Evolutionary conservation across 2,888 invertebrate species (phyloP), one percentile per base, ranked within the genome.

Genomic region (Caenorhabditis panamensis): DNA sequence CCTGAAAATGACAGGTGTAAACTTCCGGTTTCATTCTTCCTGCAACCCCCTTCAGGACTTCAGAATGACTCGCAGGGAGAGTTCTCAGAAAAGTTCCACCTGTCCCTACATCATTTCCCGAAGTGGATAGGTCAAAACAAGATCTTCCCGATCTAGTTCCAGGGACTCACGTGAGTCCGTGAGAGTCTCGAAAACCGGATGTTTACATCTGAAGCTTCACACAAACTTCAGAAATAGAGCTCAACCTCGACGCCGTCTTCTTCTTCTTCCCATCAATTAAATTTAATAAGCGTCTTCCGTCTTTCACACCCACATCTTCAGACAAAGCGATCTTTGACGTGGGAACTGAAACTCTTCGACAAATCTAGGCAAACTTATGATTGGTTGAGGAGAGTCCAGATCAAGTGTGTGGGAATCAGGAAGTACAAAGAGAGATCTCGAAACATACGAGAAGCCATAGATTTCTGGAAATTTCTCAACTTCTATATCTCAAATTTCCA

Each of bases 231-330:
- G 20, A 51, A 64, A 64, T 28, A 64, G 26, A 58, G 28, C 9
- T n/a, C n/a, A n/a, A n/a, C 28, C 31, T 31, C 31, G 31, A 31
- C n/a, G n/a, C n/a, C n/a, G 31, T 31, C 31, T 31, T 36, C 16
- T 6, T 11, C n/a, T n/a, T n/a, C n/a, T n/a, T 9, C n/a, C 54
- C 28, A 61, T 51, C 73, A 73, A 73, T 73, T 73, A 73, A 58
- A 59, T 73, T 73, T 73, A 73, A 73, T 73, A 64, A 64, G 49
- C 47, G 3, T 44, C 53, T 63, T 51, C 41, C 56, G 62, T 54
- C 31, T 71, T 16, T 31, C 31, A n/a, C 71, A 62, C 63, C 72
- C 63, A 63, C 72, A 63, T 18, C 31, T 16, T 51, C 20, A 31
- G 51, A 36, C 18, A 44, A 26, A 22, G 36, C 37, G 72, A 63